Evolutionary conservation across 2,888 invertebrate species (phyloP), one percentile per base, ranked within the genome.

Genomic region (Capitulum mitella): DNA sequence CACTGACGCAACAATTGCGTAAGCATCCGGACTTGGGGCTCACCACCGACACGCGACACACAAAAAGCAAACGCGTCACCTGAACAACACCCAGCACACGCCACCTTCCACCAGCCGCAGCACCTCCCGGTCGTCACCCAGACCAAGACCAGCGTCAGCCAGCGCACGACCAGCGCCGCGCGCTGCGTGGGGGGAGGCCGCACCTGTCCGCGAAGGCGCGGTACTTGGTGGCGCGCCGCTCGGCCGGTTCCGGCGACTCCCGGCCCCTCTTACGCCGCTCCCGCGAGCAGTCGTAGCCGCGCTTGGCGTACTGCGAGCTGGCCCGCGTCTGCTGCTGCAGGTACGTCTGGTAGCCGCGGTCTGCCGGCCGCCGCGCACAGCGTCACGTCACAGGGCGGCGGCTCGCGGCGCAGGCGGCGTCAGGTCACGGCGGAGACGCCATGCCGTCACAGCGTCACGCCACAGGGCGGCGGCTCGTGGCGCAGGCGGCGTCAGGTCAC

Each of bases 341-440:
- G 76, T 76, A 46, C 46, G 76, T 76, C 76, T 76, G 76, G 48
- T 76, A 76, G 10, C 76, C 76, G 29, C 76, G 76, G 32, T 76
- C 76, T 76, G 70, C 34, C 64, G 19, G 22, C 64, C 34, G n/a
- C n/a, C 61, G 29, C 26, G 16, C 46, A 46, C 10, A 16, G 26
- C 29, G 61, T 32, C 26, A 54, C 54, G 54, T 54, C 54, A 61
- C 14, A 32, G 1, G 6, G 19, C 22, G 6, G 22, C 29, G 29
- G 61, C n/a, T n/a, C n/a, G n/a, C 43, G 43, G 43, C 43, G 12
- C 43, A 43, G 6, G 43, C 43, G 43, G 6, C 43, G 43, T 5
- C 43, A n/a, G n/a, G n/a, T n/a, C n/a, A n/a, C n/a, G n/a, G n/a
- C n/a, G n/a, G n/a, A n/a, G n/a, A n/a, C n/a, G n/a, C n/a, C n/a